Evolutionary conservation across 2,797 vertebrate genomes (phyloP).

Genomic region (Tarsius wallacei): DNA sequence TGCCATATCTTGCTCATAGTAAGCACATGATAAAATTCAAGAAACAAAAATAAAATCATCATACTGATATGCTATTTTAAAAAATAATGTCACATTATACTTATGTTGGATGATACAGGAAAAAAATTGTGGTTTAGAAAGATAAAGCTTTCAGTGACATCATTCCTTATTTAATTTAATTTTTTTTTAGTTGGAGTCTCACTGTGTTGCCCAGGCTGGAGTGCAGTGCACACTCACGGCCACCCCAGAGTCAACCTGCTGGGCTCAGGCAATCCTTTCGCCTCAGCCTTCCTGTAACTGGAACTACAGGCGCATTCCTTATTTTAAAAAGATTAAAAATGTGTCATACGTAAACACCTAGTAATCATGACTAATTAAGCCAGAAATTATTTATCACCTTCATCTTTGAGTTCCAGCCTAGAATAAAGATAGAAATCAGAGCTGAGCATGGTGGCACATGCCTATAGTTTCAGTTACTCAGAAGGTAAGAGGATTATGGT

Average conservation of each 20-base stretch:
- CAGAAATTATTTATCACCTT: constrained; percentile 47
- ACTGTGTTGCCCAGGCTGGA: too few relatives aligned
- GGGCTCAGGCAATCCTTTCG: too few relatives aligned
- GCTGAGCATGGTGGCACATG: not conserved
- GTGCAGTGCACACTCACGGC: too few relatives aligned
- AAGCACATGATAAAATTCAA: not conserved
- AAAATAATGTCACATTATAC: not conserved
- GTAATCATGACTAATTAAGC: constrained; percentile 32
- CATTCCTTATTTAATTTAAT: not conserved
- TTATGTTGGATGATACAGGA: not conserved
- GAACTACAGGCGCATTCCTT: too few relatives aligned
- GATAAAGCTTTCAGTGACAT: not conserved
- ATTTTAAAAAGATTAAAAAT: constrained; percentile 43
- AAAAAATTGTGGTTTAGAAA: not conserved
- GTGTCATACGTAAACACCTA: constrained; percentile 29
- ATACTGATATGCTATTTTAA: not conserved
- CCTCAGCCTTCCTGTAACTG: too few relatives aligned
- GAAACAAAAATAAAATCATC: not conserved
- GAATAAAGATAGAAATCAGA: constrained; percentile 49
- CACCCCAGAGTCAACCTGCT: too few relatives aligned
- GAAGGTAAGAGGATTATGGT: not conserved
- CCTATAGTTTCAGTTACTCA: not conserved
- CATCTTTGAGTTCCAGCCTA: not conserved
- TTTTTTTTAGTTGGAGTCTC: too few relatives aligned
- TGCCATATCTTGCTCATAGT: not conserved